A percentile compares a stretch with the other conserved stretches of the same genome.
phyloP scores from a whole-genome alignment of 2,888 invertebrate genomes.

The Polymixis lichenea region DNA sequence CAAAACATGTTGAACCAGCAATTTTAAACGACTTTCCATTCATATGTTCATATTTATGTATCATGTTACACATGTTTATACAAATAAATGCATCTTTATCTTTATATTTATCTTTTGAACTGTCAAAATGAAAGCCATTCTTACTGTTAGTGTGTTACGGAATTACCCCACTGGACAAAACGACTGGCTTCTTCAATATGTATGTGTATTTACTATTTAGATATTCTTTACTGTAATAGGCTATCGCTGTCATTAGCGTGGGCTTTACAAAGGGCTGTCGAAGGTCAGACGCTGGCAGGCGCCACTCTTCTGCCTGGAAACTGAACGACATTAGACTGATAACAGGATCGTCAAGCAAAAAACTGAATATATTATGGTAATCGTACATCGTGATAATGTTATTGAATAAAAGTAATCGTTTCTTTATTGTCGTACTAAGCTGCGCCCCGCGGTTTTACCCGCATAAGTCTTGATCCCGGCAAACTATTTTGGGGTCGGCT shows the following conservation, averaged over 20 bases:
- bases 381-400: not conserved
- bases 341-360: constrained; percentile 5
- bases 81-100: no score
- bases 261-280: constrained; percentile 43
- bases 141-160: no score
- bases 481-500: no score
- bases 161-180: not conserved
- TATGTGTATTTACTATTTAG: constrained; percentile 2
- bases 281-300: constrained; percentile 49
- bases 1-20: no score
- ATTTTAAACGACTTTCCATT: no score
- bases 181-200: not conserved
- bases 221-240: constrained; percentile 42
- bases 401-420: not conserved
- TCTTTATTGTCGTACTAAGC: not conserved
- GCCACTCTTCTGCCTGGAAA: constrained; percentile 43
- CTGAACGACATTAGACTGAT: constrained; percentile 11
- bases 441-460: no score
- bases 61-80: no score
- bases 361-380: not conserved
- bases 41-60: no score
- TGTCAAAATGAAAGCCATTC: no score
- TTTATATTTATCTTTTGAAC: no score
- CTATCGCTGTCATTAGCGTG: constrained; percentile 59
- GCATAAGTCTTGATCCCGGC: no score